Evolutionary conservation across 1,140 invertebrate genomes (phyloP).

Genomic region (Drosophila setifemur): DNA sequence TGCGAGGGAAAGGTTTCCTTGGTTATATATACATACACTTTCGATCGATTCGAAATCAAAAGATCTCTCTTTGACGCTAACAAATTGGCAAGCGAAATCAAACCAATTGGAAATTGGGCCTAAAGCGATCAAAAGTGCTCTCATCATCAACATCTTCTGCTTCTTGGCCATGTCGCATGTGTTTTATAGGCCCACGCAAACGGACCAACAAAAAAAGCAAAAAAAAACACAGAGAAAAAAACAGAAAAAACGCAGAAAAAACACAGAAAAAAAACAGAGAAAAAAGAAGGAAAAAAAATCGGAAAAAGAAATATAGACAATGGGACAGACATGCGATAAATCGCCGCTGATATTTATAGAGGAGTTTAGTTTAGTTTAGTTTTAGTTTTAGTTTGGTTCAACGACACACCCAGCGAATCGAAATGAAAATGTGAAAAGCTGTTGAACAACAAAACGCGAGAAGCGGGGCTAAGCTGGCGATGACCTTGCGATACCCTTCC

Average conservation of each 20-base stretch:
- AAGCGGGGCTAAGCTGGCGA: slow-evolving; percentile 17
- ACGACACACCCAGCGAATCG: slow-evolving; percentile 49
- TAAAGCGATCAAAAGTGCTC: slow-evolving; percentile 56
- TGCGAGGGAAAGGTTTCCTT: no score
- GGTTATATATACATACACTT: no score
- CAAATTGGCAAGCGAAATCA: slow-evolving; percentile 67
- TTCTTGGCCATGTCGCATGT: slow-evolving; percentile 17
- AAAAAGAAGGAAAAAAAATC: not conserved
- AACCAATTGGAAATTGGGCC: slow-evolving; percentile 75
- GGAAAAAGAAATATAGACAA: slow-evolving; percentile 41
- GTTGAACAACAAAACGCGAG: slow-evolving; percentile 26
- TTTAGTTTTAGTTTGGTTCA: slow-evolving; percentile 52
- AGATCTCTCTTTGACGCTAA: not conserved
- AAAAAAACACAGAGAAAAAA: slow-evolving; percentile 6
- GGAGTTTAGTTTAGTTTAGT: slow-evolving; percentile 62
- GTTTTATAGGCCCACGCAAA: slow-evolving; percentile 69
- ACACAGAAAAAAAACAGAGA: slow-evolving; percentile 6
- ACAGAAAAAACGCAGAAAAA: slow-evolving; percentile 7
- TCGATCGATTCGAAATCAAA: slow-evolving; percentile 8
- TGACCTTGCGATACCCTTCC: slow-evolving; percentile 44
- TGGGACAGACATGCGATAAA: slow-evolving; percentile 63
- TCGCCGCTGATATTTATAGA: slow-evolving; percentile 71
- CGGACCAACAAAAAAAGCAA: slow-evolving; percentile 12
- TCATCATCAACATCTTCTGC: not conserved
- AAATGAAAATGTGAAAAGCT: slow-evolving; percentile 3